Evolutionary conservation across 2,113 vertebrate species (phyloP).

Genomic region (Catharus fuscescens): DNA sequence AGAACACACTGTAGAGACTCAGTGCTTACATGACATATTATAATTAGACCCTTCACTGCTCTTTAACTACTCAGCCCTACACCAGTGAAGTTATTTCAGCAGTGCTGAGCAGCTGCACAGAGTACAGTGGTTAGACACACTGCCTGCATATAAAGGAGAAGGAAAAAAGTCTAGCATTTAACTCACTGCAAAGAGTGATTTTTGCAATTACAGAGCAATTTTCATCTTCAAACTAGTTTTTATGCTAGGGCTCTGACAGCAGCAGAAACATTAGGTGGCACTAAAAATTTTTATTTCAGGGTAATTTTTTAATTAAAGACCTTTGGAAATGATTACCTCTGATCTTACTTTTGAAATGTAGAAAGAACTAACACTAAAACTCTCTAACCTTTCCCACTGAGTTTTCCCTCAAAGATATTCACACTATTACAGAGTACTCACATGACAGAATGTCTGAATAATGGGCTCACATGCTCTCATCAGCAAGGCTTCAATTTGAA

Average conservation of each 20-base stretch:
- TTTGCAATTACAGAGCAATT: background rate
- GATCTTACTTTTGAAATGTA: background rate
- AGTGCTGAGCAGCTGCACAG: background rate
- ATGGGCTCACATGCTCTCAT: constrained; percentile 96
- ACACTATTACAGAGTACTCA: constrained; percentile 65
- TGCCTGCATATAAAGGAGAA: background rate
- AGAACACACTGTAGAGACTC: background rate
- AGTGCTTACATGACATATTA: background rate
- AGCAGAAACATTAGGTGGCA: background rate
- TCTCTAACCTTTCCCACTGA: background rate
- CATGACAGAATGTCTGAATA: constrained; percentile 89
- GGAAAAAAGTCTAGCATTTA: background rate
- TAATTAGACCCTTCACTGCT: background rate
- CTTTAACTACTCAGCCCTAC: background rate
- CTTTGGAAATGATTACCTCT: background rate
- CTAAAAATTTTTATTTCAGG: background rate
- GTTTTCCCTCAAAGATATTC: background rate
- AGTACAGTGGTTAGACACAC: rapidly evolving
- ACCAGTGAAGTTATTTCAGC: background rate
- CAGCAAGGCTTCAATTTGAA: constrained; percentile 97
- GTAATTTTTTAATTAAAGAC: background rate
- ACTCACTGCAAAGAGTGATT: background rate
- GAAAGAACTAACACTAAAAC: background rate
- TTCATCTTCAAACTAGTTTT: background rate
- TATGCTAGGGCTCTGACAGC: background rate